Conservation (phyloP, 1,140 invertebrate species). For the Temnothorax nylanderi region DNA sequence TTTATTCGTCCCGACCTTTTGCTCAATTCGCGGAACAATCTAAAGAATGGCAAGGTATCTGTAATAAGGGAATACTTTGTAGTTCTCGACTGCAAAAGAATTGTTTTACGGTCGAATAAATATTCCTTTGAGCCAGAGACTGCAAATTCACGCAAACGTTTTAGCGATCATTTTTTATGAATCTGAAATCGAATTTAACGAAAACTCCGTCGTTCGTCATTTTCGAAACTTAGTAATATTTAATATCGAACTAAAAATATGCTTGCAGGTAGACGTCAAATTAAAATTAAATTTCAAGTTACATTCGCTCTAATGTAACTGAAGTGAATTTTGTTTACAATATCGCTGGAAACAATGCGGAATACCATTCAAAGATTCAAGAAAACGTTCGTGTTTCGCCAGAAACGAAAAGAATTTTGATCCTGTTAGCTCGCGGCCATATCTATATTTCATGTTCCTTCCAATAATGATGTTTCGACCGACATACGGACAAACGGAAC, state of each 20-base stretch:
- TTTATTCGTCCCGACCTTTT: not conserved
- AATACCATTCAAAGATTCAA: conserved; percentile 40
- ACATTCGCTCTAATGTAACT: not conserved
- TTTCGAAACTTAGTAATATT: not conserved
- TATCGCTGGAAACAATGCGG: conserved; percentile 10
- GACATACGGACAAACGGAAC: not conserved
- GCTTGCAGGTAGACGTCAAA: not conserved
- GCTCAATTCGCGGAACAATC: not conserved
- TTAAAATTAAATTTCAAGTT: conserved; percentile 45
- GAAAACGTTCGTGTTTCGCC: not conserved
- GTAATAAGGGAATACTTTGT: not conserved
- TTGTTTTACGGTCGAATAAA: not conserved
- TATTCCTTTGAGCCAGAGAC: not conserved
- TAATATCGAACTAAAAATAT: not conserved
- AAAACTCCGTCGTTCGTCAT: not conserved
- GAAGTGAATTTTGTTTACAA: conserved; percentile 34
- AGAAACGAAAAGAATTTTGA: conserved; percentile 26
- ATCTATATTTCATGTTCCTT: conserved; percentile 43
- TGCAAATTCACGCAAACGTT: not conserved
- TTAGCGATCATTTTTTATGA: not conserved
- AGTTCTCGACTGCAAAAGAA: not conserved
- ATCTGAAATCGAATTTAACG: not conserved
- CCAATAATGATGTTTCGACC: conserved; percentile 27
- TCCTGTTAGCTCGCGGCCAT: conserved; percentile 13
- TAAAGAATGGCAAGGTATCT: conserved; percentile 1